Conservation (phyloP, 2,113 vertebrate genomes). For the Hippopotamus amphibius region DNA sequence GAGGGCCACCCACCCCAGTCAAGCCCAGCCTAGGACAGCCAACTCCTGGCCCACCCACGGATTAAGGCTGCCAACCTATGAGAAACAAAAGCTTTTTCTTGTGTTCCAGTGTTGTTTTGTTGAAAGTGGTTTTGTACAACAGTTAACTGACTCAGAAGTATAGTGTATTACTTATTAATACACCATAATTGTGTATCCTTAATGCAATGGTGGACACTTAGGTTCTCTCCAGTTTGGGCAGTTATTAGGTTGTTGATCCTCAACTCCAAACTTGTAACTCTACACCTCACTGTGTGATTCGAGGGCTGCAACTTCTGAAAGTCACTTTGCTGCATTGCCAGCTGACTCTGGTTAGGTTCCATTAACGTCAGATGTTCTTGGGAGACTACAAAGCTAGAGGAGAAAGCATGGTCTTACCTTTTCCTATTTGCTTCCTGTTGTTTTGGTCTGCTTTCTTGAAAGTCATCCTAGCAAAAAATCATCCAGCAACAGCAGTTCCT, state of each 20-base stretch:
- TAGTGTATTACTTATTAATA: not conserved
- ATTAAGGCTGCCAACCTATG: not conserved
- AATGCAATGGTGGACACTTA: not conserved
- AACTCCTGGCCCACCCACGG: not conserved
- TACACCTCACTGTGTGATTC: not conserved
- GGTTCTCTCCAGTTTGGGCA: not conserved
- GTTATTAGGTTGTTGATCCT: not conserved
- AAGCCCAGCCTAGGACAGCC: not conserved
- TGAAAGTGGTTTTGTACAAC: not conserved
- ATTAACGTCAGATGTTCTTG: not conserved
- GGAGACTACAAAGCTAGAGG: not conserved
- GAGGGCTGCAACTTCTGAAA: not conserved
- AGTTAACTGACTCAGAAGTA: not conserved
- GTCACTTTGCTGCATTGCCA: not conserved
- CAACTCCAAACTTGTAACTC: not conserved
- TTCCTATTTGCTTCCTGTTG: not conserved
- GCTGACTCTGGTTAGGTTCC: not conserved
- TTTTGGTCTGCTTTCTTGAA: not conserved
- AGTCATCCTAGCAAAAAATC: not conserved
- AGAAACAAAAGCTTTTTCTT: not conserved
- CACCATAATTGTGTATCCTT: not conserved
- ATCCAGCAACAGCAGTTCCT: not conserved
- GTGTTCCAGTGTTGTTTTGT: not conserved
- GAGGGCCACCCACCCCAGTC: rapidly evolving
- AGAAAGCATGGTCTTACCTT: not conserved